phyloP scores from a whole-genome alignment of 2,797 vertebrate species.

The Etheostoma perlongum region DNA sequence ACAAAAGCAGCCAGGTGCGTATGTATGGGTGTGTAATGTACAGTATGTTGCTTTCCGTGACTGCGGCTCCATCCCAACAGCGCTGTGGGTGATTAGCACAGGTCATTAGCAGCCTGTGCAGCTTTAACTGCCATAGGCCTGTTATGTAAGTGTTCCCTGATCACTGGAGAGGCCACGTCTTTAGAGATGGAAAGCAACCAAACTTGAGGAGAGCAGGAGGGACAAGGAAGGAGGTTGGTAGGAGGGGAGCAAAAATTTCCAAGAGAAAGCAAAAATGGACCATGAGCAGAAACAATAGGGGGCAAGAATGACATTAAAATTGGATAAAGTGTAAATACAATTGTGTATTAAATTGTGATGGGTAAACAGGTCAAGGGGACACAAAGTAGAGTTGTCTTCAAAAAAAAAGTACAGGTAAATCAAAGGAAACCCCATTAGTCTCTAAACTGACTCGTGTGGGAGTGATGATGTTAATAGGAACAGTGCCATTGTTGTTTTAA shows the following conservation, averaged over 20 bases:
- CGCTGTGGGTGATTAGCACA: constrained; percentile 64
- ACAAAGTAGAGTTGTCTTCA: not conserved
- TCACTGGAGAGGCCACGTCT: constrained; percentile 49
- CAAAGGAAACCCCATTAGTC: not conserved
- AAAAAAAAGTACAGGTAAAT: not conserved
- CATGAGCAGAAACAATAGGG: not conserved
- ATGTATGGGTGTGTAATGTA: constrained; percentile 13
- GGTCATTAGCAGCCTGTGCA: constrained; percentile 59
- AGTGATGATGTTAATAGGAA: not conserved
- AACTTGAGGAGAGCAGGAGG: constrained; percentile 17
- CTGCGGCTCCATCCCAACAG: constrained; percentile 32
- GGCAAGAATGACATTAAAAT: not conserved
- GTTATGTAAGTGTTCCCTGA: constrained; percentile 78
- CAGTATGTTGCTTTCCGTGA: constrained; percentile 18
- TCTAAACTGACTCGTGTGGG: not conserved
- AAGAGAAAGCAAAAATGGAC: constrained; percentile 3
- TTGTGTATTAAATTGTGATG: not conserved
- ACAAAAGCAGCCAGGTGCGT: constrained; percentile 53
- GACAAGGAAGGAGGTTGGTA: not conserved
- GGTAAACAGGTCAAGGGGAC: not conserved
- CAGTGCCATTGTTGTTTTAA: not conserved
- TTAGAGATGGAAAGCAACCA: constrained; percentile 42
- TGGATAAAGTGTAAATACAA: not conserved
- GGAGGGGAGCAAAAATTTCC: not conserved
- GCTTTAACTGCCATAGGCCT: constrained; percentile 62